Conservation (phyloP, 2,797 vertebrate species). For the Crocodylus rhombifer region DNA sequence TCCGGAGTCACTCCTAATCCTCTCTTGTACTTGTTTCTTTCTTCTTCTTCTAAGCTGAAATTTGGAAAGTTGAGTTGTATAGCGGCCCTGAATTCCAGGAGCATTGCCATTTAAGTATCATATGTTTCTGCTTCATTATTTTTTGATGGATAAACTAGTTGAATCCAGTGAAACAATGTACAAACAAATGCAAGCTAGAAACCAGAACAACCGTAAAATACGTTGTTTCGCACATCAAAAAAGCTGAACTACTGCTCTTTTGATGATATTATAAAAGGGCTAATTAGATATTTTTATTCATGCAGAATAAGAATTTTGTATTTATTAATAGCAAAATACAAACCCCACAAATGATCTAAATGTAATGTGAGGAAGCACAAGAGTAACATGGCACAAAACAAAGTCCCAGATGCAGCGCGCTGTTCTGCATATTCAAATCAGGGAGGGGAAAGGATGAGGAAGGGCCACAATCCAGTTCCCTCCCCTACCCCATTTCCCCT, state of each 20-base stretch:
- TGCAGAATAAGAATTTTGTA: slow-evolving; percentile 6
- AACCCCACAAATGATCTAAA: background rate
- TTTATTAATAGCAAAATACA: background rate
- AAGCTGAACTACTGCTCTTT: background rate
- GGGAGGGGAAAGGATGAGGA: background rate
- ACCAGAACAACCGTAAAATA: background rate
- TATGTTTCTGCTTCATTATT: background rate
- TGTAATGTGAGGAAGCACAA: slow-evolving; percentile 16
- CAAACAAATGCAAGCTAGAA: background rate
- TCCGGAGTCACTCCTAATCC: background rate
- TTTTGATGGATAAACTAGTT: slow-evolving; percentile 27
- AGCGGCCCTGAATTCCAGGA: slow-evolving; percentile 45
- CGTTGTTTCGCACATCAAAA: background rate
- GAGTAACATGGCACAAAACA: background rate
- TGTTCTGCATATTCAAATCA: background rate
- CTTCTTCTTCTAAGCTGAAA: slow-evolving; percentile 15
- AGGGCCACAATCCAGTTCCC: background rate
- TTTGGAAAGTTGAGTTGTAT: slow-evolving; percentile 52
- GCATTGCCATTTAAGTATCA: background rate
- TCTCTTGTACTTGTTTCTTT: background rate
- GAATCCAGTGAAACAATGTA: slow-evolving; percentile 15
- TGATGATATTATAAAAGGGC: background rate
- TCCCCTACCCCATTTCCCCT: no score
- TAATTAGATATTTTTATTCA: slow-evolving; percentile 28
- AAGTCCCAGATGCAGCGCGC: background rate